Evolutionary conservation across 2,888 invertebrate genomes (phyloP), one percentile per base, ranked within the genome.

Genomic region (Macaria liturata): DNA sequence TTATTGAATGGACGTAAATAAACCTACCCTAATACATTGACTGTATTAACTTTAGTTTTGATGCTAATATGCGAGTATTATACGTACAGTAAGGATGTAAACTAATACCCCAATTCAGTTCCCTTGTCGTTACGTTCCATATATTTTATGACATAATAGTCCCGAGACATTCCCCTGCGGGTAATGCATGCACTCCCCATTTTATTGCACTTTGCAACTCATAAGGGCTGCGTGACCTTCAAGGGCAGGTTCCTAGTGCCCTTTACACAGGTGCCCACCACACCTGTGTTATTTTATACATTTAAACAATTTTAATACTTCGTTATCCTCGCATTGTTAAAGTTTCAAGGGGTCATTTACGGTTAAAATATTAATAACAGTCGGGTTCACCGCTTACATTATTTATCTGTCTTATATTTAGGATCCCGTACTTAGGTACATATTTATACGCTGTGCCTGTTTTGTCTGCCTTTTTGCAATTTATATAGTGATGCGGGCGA

Each of bases 251-350:
- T 59, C 64, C 69, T 56, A 73, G 72, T 72, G 74, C 79, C 81
- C 81, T 81, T 83, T 78, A 69, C 67, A 85, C 89, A 89, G 88
- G 89, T 88, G 88, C 67, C 62, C 65, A 61, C 66, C 72, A 52
- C 88, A 89, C 88, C 88, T 89, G 88, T 86, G 82, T 42, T 39
- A 54, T 61, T 53, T 55, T 54, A 48, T 82, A 76, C 75, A 77
- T 65, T 67, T 65, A 72, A 71, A 63, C 46, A 53, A 63, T 68
- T 70, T 64, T 45, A 43, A 59, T 59, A 32, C 31, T 32, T 56
- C 42, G 31, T 52, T 56, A 60, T 63, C 63, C 63, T 59, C 73
- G 65, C 73, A 72, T 75, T 74, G 76, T 69, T 67, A 61, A 50
- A 47, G 34, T 37, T 6, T 7, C 4, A 49, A 57, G 44, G 32